Evolutionary conservation across 2,113 vertebrate species (phyloP).

Genomic region (Gobius niger): DNA sequence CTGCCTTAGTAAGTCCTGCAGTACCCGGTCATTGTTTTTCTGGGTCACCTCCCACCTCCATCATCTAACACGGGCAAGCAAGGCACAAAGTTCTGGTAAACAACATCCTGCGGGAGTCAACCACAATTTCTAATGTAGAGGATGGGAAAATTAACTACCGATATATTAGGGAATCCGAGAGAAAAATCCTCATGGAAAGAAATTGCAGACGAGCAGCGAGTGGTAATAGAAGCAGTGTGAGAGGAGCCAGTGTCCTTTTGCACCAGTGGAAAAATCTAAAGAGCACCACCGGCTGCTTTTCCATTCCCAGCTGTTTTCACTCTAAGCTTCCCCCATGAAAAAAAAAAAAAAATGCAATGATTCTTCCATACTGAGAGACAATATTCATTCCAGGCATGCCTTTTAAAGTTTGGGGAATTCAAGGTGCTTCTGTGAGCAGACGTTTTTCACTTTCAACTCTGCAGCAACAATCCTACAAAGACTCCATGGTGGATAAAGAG

Average conservation of each 20-base stretch:
- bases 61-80: too few species aligned
- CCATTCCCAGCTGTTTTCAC: slow-evolving; percentile 39
- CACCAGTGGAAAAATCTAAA: slow-evolving; percentile 37
- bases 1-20: too few species aligned
- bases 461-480: background rate
- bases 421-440: background rate
- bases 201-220: slow-evolving; percentile 26
- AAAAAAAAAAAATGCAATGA: slow-evolving; percentile 16
- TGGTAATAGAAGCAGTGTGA: slow-evolving; percentile 21
- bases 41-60: too few species aligned
- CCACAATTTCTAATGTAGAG: too few species aligned
- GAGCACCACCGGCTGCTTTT: slow-evolving; percentile 42
- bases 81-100: too few species aligned
- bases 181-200: slow-evolving; percentile 49
- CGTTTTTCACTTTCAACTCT: slow-evolving; percentile 9
- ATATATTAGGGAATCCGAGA: slow-evolving; percentile 45
- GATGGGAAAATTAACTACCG: too few species aligned
- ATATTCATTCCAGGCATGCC: slow-evolving; percentile 5
- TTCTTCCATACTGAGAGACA: slow-evolving; percentile 32
- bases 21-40: too few species aligned
- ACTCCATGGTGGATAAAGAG: background rate
- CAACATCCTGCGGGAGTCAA: too few species aligned
- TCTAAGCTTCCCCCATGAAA: slow-evolving; percentile 24
- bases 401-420: slow-evolving; percentile 12
- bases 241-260: slow-evolving; percentile 28